Base-by-base conservation (phyloP, 2,113 vertebrate species). In the Paracanthobrama guichenoti region DNA sequence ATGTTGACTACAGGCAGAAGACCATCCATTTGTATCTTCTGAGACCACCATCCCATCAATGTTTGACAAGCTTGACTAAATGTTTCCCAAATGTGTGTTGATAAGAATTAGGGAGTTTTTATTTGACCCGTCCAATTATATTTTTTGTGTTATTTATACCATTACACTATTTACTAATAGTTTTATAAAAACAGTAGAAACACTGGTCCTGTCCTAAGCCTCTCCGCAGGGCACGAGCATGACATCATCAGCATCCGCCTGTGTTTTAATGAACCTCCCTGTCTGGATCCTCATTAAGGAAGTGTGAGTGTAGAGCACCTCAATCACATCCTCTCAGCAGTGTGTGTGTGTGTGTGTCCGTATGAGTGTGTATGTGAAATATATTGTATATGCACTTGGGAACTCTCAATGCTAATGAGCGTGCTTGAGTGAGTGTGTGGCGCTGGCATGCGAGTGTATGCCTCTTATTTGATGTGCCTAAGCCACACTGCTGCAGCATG, bases 201-300 rank as follows among this genome's bases (percentile, higher is more conserved):
- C 11, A 24, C 13, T 73, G 71, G 35, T 62, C 11, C 69, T 74
- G 24, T 64, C 20, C 35, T 35, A 24, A 85, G 75, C 62, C 78
- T 71, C 84, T 73, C 83, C 26, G 31, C 31, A 79, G 79, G 28
- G 62, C 79, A 79, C 59, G 78, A 59, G 72, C 59, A 72, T 87
- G 80, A 79, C 86, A 64, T 87, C 74, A 75, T 72, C 67, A 62
- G 67, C 14, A 46, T 60, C 35, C 46, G 46, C 20, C 57, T 73
- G 46, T 3, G 67, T 78, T 83, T 83, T 87, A 87, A 87, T 85
- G 67, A 87, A 53, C 75, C 64, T 10, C 16, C 16, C 24, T 79
- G 57, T 79, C 39, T 88, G 62, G 59, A 80, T 82, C 64, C 81
- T 85, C 79, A 82, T 84, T 84, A 86, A 48, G 74, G 11, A 53